phyloP scores from a whole-genome alignment of 2,888 invertebrate species.

The Sthenelais limicola region DNA sequence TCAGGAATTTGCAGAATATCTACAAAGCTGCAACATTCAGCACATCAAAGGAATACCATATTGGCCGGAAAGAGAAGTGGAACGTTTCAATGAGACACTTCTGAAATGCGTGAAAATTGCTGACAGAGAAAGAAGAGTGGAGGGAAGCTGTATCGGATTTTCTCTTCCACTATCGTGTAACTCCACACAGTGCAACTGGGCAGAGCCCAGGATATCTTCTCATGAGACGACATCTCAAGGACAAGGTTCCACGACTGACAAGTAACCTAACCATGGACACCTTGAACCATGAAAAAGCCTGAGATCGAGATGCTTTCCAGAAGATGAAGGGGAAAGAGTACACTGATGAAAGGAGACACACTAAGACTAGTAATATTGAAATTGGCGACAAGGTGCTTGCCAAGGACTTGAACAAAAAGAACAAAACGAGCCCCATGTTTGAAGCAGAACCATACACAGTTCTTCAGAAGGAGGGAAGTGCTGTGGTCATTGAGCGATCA shows the following conservation, averaged over 20 bases:
- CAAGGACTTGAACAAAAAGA: not conserved
- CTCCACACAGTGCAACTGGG: conserved; percentile 3
- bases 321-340: conserved; percentile 3
- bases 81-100: conserved; percentile 20
- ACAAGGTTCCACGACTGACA: not conserved
- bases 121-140: conserved; percentile 16
- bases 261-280: not conserved
- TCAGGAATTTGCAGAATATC: not conserved
- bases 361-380: not conserved
- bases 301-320: not conserved
- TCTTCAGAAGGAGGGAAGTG: too few species aligned
- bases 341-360: not conserved
- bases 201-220: conserved; percentile 6
- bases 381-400: not conserved
- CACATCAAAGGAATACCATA: conserved; percentile 20
- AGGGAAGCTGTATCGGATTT: not conserved
- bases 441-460: too few species aligned
- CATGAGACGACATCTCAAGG: conserved; percentile 2
- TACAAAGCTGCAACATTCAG: not conserved
- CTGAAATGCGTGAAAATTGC: conserved; percentile 5
- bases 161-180: conserved; percentile 9
- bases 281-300: not conserved
- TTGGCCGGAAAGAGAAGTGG: conserved; percentile 37
- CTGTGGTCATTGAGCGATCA: too few species aligned
- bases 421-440: not conserved